Evolutionary conservation across 2,113 vertebrate species (phyloP), one percentile per base, ranked within the genome.

Genomic region (Turdus rufiventris): DNA sequence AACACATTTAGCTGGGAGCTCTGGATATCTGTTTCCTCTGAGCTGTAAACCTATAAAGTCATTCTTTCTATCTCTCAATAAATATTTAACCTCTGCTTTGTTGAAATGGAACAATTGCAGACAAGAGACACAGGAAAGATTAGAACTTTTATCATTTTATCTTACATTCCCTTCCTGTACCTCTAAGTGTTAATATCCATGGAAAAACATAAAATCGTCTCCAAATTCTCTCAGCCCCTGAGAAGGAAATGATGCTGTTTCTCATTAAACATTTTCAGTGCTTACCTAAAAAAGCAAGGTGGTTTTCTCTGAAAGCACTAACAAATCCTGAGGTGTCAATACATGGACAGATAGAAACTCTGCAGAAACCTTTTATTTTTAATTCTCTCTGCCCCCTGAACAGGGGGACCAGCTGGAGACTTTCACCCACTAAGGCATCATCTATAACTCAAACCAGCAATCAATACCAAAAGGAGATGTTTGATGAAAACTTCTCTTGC

Each of bases 401-500:
- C 50, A 90, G 87, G 63, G 56, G 25, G n/a, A 95, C 20, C 87
- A 96, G 85, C 85, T 95, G 89, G 87, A 91, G 53, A 65, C 62
- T 63, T 95, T 73, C 84, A 68, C 70, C 63, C 54, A 63, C 70
- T 82, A 74, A 84, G 65, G 14, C 43, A 71, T 93, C 77, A 76
- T 65, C 93, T 95, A 51, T 85, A 94, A 94, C 18, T 17, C 66
- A 90, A 89, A 57, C 47, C 47, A 82, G 66, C 43, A 96, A 94
- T 96, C 95, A 77, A 96, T 97, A 94, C 10, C 68, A 87, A 93
- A 96, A 88, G 73, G 72, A 96, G 85, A 93, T 95, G 48, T 93
- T 95, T 84, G 87, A 91, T 90, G 62, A 95, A 96, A 96, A 95
- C 89, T 82, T 91, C 38, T 56, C 80, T 42, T 88, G 25, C 58